A percentile compares a stretch with the other conserved stretches of the same genome.
These are phyloP conservation scores for Fregata magnificens DNA, from an alignment of 2,113 vertebrate genomes.

Conservation along the genomic window DNA sequence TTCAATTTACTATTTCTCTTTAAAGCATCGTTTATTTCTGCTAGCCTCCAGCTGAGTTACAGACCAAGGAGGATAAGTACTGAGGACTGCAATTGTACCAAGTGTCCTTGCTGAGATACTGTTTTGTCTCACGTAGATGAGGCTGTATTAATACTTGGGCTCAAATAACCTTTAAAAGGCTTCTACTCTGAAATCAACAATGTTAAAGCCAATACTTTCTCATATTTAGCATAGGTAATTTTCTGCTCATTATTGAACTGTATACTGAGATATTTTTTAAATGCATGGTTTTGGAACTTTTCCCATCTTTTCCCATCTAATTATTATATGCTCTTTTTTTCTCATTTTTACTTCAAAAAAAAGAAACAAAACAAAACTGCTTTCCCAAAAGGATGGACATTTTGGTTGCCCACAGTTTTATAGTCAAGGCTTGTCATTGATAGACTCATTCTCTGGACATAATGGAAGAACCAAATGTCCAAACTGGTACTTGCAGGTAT, in stretches of 20 bases:
- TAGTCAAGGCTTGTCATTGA: neutral
- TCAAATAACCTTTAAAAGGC: neutral
- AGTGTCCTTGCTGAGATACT: conserved; percentile 16
- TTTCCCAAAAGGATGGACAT: neutral
- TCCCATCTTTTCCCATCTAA: neutral
- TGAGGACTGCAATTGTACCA: neutral
- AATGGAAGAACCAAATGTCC: neutral
- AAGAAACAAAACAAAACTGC: neutral
- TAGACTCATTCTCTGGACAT: neutral
- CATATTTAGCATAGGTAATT: neutral
- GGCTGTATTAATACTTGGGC: neutral
- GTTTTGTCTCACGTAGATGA: neutral
- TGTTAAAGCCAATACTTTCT: neutral
- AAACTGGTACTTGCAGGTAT: neutral
- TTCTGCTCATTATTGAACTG: neutral
- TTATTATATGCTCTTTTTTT: neutral
- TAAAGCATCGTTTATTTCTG: neutral
- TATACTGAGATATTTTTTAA: neutral
- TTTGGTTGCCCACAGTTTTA: neutral
- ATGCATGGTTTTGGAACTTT: neutral
- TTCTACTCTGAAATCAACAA: neutral
- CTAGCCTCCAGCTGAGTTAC: conserved; percentile 9
- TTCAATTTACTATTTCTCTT: neutral
- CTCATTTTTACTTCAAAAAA: neutral
- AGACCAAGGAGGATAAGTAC: neutral